Base-by-base conservation (phyloP, 2,113 vertebrate genomes). In the Pungitius pungitius region DNA sequence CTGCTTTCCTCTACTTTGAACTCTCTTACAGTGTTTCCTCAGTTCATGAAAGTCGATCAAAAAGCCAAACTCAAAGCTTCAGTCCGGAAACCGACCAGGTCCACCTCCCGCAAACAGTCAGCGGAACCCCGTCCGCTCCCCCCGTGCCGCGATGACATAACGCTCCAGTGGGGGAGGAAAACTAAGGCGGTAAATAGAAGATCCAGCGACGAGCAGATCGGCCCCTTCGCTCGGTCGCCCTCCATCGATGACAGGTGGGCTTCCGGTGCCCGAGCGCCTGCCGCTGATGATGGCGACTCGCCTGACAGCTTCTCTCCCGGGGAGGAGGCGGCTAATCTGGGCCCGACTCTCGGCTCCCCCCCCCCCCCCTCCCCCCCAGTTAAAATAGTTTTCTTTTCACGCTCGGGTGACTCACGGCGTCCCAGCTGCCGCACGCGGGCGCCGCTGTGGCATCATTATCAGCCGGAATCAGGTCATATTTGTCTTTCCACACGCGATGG, bases 191-290 rank as follows among this genome's bases (percentile, higher is more conserved):
- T 60, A 7, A 22, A 7, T 3, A 15, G 39, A 43, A 20, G 8
- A 70, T 81, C 76, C 30, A 60, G 35, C 82, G 61, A 39, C 45
- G 70, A 86, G 70, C 69, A 75, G 79, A 61, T 68, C 51, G 12
- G 61, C 62, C 60, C 26, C 56, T 39, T 80, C 57, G 62, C 71
- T 47, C 52, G 3, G 63, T 75, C 80, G 45, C 33, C 65, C 77
- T 17, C 63, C 78, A 67, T 39, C 67, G 52, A 57, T 37, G 77
- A 88, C 90, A 92, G 89, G 60, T 92, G 90, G 81, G 73, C 83
- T 88, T 87, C 78, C 87, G 72, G 84, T 83, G 89, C 72, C 87
- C 88, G 88, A 92, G 85, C 68, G 62, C 12, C 54, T 45, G 52
- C n/a, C 22, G 52, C 57, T 52, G 69, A 85, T 82, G 77, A 75